phyloP scores from a whole-genome alignment of 2,797 vertebrate species.

The Eulemur coronatus region DNA sequence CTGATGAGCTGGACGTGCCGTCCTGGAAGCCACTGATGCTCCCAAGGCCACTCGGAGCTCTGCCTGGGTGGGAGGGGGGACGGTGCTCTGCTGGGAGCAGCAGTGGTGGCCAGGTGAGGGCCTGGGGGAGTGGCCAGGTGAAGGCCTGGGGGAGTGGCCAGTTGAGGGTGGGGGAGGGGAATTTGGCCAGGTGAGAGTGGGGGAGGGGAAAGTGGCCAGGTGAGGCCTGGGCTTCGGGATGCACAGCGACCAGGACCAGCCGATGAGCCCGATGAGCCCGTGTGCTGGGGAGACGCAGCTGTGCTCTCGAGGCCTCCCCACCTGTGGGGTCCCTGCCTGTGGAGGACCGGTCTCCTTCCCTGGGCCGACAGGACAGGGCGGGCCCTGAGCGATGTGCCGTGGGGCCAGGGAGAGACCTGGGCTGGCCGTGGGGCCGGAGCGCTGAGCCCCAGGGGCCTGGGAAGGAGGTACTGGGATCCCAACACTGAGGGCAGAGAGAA shows the following conservation, averaged over 20 bases:
- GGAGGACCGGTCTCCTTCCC: background rate
- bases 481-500: background rate
- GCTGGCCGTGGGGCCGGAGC: background rate
- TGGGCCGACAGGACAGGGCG: background rate
- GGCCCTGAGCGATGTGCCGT: background rate
- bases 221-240: background rate
- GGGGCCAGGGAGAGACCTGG: background rate
- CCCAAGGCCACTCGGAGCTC: slow-evolving; percentile 69
- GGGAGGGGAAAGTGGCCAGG: too few species aligned
- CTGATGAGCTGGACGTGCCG: slow-evolving; percentile 63
- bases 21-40: slow-evolving; percentile 73
- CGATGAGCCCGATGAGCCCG: background rate
- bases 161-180: background rate
- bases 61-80: background rate
- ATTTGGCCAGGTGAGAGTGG: background rate
- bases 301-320: background rate
- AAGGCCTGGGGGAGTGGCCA: accelerated
- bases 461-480: background rate
- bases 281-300: too few species aligned
- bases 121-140: too few species aligned
- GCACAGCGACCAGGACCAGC: background rate
- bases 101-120: background rate
- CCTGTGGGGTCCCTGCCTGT: background rate
- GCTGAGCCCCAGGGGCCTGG: background rate
- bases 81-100: slow-evolving; percentile 39